phyloP scores from a whole-genome alignment of 2,888 invertebrate species.

The Drosophila parthenogenetica region DNA sequence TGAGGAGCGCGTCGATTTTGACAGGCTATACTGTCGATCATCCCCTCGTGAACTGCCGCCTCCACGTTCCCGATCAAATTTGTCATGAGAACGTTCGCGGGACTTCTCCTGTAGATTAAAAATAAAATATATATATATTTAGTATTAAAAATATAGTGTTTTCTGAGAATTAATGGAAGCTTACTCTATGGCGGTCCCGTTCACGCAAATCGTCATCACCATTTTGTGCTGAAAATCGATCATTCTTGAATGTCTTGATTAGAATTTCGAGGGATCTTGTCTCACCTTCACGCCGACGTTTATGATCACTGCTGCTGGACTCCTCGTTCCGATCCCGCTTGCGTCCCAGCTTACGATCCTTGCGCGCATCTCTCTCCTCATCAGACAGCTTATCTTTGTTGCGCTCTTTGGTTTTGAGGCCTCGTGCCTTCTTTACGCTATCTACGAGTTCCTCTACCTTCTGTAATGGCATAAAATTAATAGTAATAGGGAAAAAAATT shows the following conservation, averaged over 20 bases:
- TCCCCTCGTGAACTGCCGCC: constrained; percentile 67
- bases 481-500: constrained; percentile 23
- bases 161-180: too few relatives aligned
- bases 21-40: constrained; percentile 93
- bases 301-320: constrained; percentile 89
- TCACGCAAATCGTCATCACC: constrained; percentile 91
- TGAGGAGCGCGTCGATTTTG: constrained; percentile 83
- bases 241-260: constrained; percentile 39
- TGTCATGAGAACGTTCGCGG: constrained; percentile 91
- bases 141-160: too few relatives aligned
- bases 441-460: constrained; percentile 83
- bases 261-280: constrained; percentile 8
- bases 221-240: constrained; percentile 87
- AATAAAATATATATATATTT: neutral
- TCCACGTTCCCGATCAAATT: constrained; percentile 86
- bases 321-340: constrained; percentile 93
- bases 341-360: constrained; percentile 92
- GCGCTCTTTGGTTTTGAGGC: constrained; percentile 85
- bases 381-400: constrained; percentile 89
- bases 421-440: constrained; percentile 84
- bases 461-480: constrained; percentile 77
- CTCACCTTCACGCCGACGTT: constrained; percentile 91
- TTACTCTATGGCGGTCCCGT: constrained; percentile 88
- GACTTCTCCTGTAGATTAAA: constrained; percentile 89
- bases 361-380: constrained; percentile 92